phyloP scores from a whole-genome alignment of 2,888 invertebrate genomes.

The Odontocolon sp. region DNA sequence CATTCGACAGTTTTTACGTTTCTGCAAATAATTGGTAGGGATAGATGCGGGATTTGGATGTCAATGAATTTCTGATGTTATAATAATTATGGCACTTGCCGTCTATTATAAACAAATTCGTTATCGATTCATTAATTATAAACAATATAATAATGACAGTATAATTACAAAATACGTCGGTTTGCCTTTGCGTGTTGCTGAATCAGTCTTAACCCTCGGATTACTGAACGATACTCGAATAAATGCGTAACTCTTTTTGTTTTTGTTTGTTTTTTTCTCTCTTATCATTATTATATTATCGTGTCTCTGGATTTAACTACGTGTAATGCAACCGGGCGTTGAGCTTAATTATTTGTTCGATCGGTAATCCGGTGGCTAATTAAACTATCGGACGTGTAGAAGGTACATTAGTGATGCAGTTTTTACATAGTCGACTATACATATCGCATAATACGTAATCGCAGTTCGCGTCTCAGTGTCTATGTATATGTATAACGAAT shows the following conservation, averaged over 20 bases:
- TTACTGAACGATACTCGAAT: slow-evolving; percentile 61
- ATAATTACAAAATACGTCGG: slow-evolving; percentile 76
- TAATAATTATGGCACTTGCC: slow-evolving; percentile 78
- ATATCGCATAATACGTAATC: slow-evolving; percentile 42
- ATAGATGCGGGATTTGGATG: not conserved
- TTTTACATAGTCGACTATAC: slow-evolving; percentile 48
- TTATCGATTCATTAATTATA: slow-evolving; percentile 74
- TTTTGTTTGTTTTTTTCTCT: slow-evolving; percentile 14
- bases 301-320: slow-evolving; percentile 5
- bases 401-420: slow-evolving; percentile 67
- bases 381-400: slow-evolving; percentile 63
- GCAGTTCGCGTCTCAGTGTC: slow-evolving; percentile 29
- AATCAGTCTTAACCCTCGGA: slow-evolving; percentile 77
- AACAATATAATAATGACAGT: slow-evolving; percentile 71
- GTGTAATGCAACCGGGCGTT: slow-evolving; percentile 17
- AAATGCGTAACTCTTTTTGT: slow-evolving; percentile 36
- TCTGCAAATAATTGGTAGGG: too few species aligned
- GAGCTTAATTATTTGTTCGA: slow-evolving; percentile 42
- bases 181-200: slow-evolving; percentile 70
- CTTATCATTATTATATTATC: slow-evolving; percentile 15
- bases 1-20: too few species aligned
- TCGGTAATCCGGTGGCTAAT: slow-evolving; percentile 74
- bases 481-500: slow-evolving; percentile 35
- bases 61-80: slow-evolving; percentile 21
- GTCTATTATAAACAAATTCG: slow-evolving; percentile 78